phyloP scores from a whole-genome alignment of 2,797 vertebrate species.

The Salarias fasciatus region DNA sequence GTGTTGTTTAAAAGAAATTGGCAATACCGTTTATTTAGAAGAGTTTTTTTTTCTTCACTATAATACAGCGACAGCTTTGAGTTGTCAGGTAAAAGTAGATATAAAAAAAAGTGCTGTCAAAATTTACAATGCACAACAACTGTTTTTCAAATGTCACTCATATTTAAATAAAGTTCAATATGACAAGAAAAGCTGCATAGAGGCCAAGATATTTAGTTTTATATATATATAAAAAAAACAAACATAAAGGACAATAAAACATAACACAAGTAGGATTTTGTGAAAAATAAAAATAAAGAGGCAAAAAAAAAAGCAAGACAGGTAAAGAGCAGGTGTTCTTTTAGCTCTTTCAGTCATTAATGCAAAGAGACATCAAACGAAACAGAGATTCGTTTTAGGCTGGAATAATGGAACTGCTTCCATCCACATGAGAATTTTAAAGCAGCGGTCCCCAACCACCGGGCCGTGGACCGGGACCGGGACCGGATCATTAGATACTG shows the following conservation, averaged over 20 bases:
- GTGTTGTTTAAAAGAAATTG: slow-evolving; percentile 72
- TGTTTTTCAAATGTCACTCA: slow-evolving; percentile 64
- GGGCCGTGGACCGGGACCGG: no score
- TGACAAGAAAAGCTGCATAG: slow-evolving; percentile 83
- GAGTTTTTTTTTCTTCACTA: slow-evolving; percentile 57
- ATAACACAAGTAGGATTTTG: slow-evolving; percentile 43
- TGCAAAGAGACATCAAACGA: slow-evolving; percentile 23
- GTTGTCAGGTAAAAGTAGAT: slow-evolving; percentile 70
- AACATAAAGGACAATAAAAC: slow-evolving; percentile 51
- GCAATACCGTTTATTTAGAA: slow-evolving; percentile 77
- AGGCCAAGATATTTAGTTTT: slow-evolving; percentile 75
- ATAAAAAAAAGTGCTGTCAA: slow-evolving; percentile 76
- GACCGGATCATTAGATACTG: no score
- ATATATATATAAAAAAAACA: slow-evolving; percentile 52
- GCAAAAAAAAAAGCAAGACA: slow-evolving; percentile 21
- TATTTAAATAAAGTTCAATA: slow-evolving; percentile 77
- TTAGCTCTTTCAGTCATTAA: slow-evolving; percentile 28
- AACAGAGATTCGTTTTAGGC: slow-evolving; percentile 26
- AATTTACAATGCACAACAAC: slow-evolving; percentile 68
- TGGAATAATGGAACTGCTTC: slow-evolving; percentile 38
- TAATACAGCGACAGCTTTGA: slow-evolving; percentile 74
- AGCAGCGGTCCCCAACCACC: no score
- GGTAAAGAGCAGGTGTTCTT: slow-evolving; percentile 34
- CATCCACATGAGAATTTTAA: no score
- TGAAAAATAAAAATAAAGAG: slow-evolving; percentile 25